Evolutionary conservation across 2,888 invertebrate genomes (phyloP), one percentile per base, ranked within the genome.

Genomic region (Mythimna lalbum): DNA sequence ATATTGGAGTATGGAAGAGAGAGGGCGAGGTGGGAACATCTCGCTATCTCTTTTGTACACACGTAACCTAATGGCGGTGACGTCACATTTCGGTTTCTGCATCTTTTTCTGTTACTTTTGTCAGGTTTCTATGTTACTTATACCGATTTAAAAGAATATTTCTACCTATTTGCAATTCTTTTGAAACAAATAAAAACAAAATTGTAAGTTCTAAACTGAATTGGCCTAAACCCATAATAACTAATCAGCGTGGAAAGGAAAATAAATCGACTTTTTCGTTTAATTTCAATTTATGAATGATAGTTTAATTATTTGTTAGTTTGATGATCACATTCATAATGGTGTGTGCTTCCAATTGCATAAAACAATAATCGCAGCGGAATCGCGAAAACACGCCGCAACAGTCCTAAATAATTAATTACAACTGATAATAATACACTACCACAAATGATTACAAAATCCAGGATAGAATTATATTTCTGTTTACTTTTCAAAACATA

Each of bases 401-500:
- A 39, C 7, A 19, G 2, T 33, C 19, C 36, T 39, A 49, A 59
- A 70, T 62, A 53, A 62, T 70, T 49, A 49, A 69, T 52, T 17
- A 73, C 21, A 17, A 21, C 36, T 36, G 21, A 27, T 56, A 43
- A 53, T 60, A 60, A 61, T 36, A 50, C 7, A 17, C 9, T 12
- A 60, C 39, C 21, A 31, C 36, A 57, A 52, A 47, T 31, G 12
- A 69, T 47, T 47, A 19, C 23, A 31, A 23, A 62, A 70, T 52
- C 10, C 36, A 39, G 12, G 14, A 39, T 21, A 17, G 23, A 47
- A 69, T 59, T 75, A 39, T n/a, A 49, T 61, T 36, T 21, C 31
- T 70, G 52, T 62, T 55, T 66, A 47, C 36, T 69, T 27, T 76
- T 50, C 49, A 69, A n/a, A 27, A 31, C 23, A 57, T 47, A 19